Evolutionary conservation across 2,888 invertebrate genomes (phyloP).

Genomic region (Heliconius sara): DNA sequence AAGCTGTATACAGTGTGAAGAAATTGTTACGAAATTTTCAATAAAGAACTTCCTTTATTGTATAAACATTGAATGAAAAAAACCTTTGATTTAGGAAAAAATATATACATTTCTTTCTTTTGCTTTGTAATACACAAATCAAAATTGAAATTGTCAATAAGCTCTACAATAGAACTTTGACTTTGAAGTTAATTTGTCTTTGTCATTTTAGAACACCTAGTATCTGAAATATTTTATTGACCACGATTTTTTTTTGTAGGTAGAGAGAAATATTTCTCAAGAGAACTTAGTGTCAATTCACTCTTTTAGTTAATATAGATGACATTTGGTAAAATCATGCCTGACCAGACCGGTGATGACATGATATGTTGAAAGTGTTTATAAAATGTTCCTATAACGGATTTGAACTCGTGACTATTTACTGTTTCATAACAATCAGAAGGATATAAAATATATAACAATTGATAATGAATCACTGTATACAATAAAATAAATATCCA

Average conservation of each 20-base stretch:
- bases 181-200: slow-evolving; percentile 8
- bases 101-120: neutral
- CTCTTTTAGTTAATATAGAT: neutral
- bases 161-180: neutral
- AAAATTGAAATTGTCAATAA: neutral
- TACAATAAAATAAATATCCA: neutral
- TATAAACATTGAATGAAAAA: neutral
- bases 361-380: no score
- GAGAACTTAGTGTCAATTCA: neutral
- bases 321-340: no score
- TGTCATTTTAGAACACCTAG: neutral
- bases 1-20: neutral
- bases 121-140: neutral
- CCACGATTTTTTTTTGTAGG: neutral
- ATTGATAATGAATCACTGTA: neutral
- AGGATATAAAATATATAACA: neutral
- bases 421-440: no score
- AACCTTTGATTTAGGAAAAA: neutral
- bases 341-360: no score
- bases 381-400: no score
- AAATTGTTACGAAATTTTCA: no score
- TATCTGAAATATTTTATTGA: neutral
- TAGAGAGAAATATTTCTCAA: neutral
- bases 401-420: no score
- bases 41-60: neutral